These are phyloP conservation scores for Equus quagga DNA, from an alignment of 2,113 vertebrate genomes.

Conservation along the genomic window DNA sequence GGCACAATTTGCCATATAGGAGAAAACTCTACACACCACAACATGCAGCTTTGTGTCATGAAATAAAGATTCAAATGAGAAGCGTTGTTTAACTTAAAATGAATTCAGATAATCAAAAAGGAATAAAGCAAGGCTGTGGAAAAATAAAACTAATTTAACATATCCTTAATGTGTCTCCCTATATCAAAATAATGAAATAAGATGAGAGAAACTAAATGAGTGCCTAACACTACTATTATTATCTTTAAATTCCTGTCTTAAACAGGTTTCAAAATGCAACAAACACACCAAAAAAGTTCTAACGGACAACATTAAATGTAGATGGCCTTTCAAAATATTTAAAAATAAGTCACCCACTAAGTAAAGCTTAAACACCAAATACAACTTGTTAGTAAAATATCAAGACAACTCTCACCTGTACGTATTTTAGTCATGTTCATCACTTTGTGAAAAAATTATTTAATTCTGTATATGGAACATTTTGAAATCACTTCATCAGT, in stretches of 20 bases:
- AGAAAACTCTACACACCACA: slow-evolving; percentile 25
- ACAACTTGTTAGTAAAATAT: slow-evolving; percentile 80
- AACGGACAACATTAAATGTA: not conserved
- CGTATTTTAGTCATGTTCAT: slow-evolving; percentile 70
- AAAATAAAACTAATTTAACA: slow-evolving; percentile 67
- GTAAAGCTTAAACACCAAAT: slow-evolving; percentile 66
- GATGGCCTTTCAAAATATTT: slow-evolving; percentile 58
- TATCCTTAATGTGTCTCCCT: slow-evolving; percentile 52
- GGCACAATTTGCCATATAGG: not conserved
- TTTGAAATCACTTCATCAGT: slow-evolving; percentile 44
- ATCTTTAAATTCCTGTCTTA: slow-evolving; percentile 47
- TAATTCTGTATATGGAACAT: slow-evolving; percentile 30
- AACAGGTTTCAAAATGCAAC: slow-evolving; percentile 62
- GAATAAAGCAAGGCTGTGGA: slow-evolving; percentile 46
- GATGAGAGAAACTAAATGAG: slow-evolving; percentile 61
- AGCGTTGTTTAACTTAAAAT: slow-evolving; percentile 72
- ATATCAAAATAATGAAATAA: slow-evolving; percentile 63
- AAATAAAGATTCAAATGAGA: slow-evolving; percentile 81
- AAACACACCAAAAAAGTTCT: slow-evolving; percentile 18
- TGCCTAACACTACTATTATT: slow-evolving; percentile 28
- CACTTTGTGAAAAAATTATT: slow-evolving; percentile 38
- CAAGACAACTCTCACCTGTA: slow-evolving; percentile 78
- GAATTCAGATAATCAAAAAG: slow-evolving; percentile 60
- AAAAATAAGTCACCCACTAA: slow-evolving; percentile 66
- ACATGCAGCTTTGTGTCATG: not conserved